Base-by-base conservation (phyloP, 2,797 vertebrate species). In the Chaunax sp. region DNA sequence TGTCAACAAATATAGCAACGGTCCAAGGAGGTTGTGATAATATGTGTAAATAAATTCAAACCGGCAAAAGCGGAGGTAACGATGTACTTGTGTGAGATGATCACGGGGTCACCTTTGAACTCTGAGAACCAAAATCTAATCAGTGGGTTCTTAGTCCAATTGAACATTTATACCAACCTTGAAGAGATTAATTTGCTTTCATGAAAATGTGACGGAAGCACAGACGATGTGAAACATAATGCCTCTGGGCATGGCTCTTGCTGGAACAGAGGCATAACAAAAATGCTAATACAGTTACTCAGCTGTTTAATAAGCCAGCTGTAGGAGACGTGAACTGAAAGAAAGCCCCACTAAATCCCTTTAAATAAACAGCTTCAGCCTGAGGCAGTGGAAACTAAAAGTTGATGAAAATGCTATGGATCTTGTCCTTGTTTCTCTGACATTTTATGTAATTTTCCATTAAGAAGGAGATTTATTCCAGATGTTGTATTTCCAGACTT, bases 231-330 rank as follows among this genome's bases (percentile, higher is more conserved):
- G 10, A 37, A 23, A 38, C 19, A 35, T 23, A 38, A 38, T 22
- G 52, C 35, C 52, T 54, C 52, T 37, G 52, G 52, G 19, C 20
- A 18, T 6, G 19, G 33, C 52, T 37, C 30, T 54, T 33, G 12
- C 52, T 37, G 52, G 33, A 9, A 33, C 13, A 18, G 33, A 54
- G 13, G 19, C 19, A 15, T 15, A 49, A 80, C 58, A 80, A 77
- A 80, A 77, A 80, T 84, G 81, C 74, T 78, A 85, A 89, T 88
- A 81, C n/a, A 64, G 58, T 84, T 77, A 83, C 66, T 91, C 81
- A 81, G 18, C 75, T 86, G 78, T 86, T 83, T 79, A 83, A 87
- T 83, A 85, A 77, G 82, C 73, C 89, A 89, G 81, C 84, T 90
- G 89, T 64, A 75, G 78, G 75, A 79, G 74, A 85, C 53, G 13